phyloP scores from a whole-genome alignment of 2,113 vertebrate genomes.

The Seriola dumerili region DNA sequence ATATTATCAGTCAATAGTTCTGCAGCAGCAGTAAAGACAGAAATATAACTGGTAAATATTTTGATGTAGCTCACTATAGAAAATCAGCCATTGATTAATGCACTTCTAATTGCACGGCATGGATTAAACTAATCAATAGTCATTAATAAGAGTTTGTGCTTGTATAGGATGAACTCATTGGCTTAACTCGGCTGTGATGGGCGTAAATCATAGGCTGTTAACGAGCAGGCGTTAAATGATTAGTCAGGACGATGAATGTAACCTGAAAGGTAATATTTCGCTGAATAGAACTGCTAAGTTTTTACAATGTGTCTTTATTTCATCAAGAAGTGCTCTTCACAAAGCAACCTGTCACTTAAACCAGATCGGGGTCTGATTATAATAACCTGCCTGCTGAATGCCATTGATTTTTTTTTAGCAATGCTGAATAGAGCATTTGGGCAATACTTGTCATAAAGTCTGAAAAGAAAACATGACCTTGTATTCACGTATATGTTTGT shows the following conservation, averaged over 20 bases:
- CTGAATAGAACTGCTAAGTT: background rate
- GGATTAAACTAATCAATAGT: slow-evolving; percentile 7
- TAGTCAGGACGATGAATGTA: slow-evolving; percentile 6
- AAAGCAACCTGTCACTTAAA: slow-evolving; percentile 29
- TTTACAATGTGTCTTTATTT: slow-evolving; percentile 19
- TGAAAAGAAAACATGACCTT: background rate
- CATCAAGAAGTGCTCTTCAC: slow-evolving; percentile 12
- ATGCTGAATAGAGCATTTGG: background rate
- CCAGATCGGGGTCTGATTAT: slow-evolving; percentile 25
- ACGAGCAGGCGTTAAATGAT: slow-evolving; percentile 28
- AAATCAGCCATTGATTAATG: background rate
- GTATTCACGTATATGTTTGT: background rate
- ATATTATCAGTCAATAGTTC: background rate
- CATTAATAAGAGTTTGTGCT: background rate
- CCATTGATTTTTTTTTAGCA: background rate
- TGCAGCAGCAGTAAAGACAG: background rate
- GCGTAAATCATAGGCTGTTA: slow-evolving; percentile 26
- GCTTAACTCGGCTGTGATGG: background rate
- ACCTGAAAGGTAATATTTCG: slow-evolving; percentile 4
- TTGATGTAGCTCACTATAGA: background rate
- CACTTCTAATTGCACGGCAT: background rate
- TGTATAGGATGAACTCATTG: background rate
- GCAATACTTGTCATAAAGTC: background rate
- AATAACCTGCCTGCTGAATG: slow-evolving; percentile 28
- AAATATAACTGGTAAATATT: background rate